phyloP scores from a whole-genome alignment of 2,113 vertebrate genomes.

The Cricetomys ansorgei region DNA sequence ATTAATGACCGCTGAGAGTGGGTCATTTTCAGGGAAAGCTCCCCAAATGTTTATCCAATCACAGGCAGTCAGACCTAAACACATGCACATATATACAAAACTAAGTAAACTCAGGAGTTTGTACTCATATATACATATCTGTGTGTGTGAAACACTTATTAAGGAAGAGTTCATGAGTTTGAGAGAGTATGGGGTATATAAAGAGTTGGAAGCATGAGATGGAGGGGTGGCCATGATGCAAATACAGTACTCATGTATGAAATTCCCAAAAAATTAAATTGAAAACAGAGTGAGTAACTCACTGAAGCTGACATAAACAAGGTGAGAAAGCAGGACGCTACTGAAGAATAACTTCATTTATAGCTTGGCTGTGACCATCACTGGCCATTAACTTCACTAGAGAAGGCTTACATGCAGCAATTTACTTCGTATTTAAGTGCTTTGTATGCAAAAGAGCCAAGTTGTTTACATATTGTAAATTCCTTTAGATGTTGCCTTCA shows the following conservation, averaged over 20 bases:
- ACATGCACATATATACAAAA: not conserved
- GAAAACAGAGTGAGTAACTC: not conserved
- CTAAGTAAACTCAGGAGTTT: not conserved
- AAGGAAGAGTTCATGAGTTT: not conserved
- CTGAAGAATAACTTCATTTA: not conserved
- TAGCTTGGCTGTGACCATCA: not conserved
- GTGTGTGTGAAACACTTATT: not conserved
- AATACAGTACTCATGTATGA: not conserved
- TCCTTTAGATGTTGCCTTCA: not conserved
- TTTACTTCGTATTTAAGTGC: not conserved
- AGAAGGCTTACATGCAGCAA: not conserved
- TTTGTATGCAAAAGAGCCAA: not conserved
- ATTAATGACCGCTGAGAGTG: not conserved
- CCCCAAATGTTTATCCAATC: not conserved
- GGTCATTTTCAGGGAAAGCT: not conserved
- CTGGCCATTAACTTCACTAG: not conserved
- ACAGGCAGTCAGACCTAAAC: not conserved
- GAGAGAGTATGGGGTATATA: too few relatives aligned
- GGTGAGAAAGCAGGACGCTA: not conserved
- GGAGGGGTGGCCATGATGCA: not conserved
- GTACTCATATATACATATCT: not conserved
- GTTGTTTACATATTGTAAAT: not conserved
- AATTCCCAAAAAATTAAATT: not conserved
- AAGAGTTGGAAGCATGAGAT: not conserved
- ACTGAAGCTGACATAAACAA: not conserved